phyloP scores from a whole-genome alignment of 1,140 invertebrate species.

The Listronotus oregonensis region DNA sequence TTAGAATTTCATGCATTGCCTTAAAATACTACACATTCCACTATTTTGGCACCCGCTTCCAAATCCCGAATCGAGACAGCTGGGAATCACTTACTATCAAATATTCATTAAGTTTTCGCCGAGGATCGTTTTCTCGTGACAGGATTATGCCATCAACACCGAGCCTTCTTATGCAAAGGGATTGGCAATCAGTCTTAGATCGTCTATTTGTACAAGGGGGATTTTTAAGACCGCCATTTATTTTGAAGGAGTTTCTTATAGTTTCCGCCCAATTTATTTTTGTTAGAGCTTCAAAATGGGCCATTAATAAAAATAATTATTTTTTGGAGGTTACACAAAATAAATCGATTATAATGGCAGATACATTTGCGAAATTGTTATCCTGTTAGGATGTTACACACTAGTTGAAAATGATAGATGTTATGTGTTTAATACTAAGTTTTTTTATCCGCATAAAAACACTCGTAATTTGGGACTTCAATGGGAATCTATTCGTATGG shows the following conservation, averaged over 20 bases:
- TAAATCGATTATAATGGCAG: no score
- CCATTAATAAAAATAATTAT: no score
- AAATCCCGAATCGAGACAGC: neutral
- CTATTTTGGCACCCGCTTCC: constrained; percentile 1
- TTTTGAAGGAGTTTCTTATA: neutral
- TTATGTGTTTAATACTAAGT: no score
- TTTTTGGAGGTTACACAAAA: no score
- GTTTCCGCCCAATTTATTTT: no score
- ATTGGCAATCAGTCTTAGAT: constrained; percentile 11
- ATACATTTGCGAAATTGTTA: no score
- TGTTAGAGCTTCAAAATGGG: no score
- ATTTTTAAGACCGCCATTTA: constrained; percentile 12
- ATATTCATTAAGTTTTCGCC: constrained; percentile 14
- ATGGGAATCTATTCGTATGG: no score
- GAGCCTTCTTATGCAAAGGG: constrained; percentile 12
- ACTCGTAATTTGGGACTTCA: no score
- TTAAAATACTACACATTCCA: constrained; percentile 2
- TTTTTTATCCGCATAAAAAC: no score
- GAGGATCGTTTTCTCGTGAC: constrained; percentile 6
- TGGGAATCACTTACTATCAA: constrained; percentile 14
- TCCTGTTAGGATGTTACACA: no score
- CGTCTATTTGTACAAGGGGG: constrained; percentile 8
- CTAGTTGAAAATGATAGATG: no score
- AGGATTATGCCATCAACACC: constrained; percentile 13
- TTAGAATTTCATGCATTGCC: constrained; percentile 1